Evolutionary conservation across 2,113 vertebrate species (phyloP), one percentile per base, ranked within the genome.

Genomic region (Grallaria varia): DNA sequence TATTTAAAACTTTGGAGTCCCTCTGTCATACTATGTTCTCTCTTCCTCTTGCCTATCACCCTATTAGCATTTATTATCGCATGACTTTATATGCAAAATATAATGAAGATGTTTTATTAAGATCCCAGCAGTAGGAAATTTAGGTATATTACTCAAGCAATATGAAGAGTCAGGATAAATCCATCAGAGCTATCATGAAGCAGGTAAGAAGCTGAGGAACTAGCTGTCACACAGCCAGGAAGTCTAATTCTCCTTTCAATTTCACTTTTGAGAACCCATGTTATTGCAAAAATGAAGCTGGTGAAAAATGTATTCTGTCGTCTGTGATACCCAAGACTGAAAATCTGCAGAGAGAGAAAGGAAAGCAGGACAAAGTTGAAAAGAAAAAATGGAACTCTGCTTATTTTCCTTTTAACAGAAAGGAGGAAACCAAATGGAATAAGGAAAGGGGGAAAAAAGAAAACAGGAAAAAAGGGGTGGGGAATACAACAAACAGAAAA

Each of bases 361-460:
- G 8, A 76, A 72, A 84, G 27, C 30, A 66, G 27, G 9, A 69
- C 31, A 77, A 84, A 64, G 5, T 3, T 40, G 55, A 84, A 64
- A 78, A 64, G 8, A 58, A 30, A 25, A 58, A 20, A 39, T 68
- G 13, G 2, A 84, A 55, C 1, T 49, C 33, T 40, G 18, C 5
- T 79, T 67, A 23, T 63, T 90, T 86, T 84, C 50, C 19, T 89
- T 74, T 66, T 4, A 2, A 72, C 7, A 25, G 18, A 10, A 63
- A 85, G 19, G 14, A 72, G 4, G 4, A 72, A 90, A 83, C 12
- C 10, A 85, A 82, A 49, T 37, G 20, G 17, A 8, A 45, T 58
- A 64, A 50, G 11, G 22, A 72, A 73, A 39, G 0, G 4, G 50
- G 0, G 5, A 50, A 30, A 14, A 44, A 2, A 25, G 4, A 13